Conservation (phyloP, 2,888 invertebrate species). For the Parascotia fuliginaria region DNA sequence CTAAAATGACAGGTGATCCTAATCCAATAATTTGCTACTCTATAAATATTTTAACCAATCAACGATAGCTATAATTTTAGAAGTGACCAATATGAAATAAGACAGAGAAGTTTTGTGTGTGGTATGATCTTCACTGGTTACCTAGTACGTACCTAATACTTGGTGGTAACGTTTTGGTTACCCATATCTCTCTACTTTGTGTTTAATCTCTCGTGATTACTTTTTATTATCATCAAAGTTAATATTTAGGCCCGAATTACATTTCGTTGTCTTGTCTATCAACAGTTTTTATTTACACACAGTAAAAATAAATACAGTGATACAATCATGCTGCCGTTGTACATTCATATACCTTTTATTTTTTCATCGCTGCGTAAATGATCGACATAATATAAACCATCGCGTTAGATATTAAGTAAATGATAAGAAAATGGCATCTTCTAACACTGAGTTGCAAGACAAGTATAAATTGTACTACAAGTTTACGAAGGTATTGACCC, state of each 20-base stretch:
- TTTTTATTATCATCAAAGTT: constrained; percentile 17
- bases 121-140: constrained; percentile 1
- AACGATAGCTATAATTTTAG: background rate
- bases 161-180: constrained; percentile 22
- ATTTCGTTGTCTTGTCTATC: constrained; percentile 1
- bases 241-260: background rate
- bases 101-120: constrained; percentile 12
- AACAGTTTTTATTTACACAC: background rate
- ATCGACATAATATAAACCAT: constrained; percentile 25
- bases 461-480: constrained; percentile 95
- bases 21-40: constrained; percentile 13
- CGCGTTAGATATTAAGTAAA: constrained; percentile 14
- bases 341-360: constrained; percentile 17
- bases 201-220: constrained; percentile 13
- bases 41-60: constrained; percentile 8
- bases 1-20: background rate
- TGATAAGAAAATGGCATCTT: constrained; percentile 60
- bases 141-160: no score
- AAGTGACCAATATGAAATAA: constrained; percentile 20
- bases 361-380: constrained; percentile 44
- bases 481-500: constrained; percentile 94
- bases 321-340: constrained; percentile 24
- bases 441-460: constrained; percentile 78
- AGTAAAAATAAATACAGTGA: constrained; percentile 4
- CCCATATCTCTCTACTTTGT: constrained; percentile 24